Evolutionary conservation across 2,888 invertebrate species (phyloP).

Genomic region (Oegoconia quadripuncta): DNA sequence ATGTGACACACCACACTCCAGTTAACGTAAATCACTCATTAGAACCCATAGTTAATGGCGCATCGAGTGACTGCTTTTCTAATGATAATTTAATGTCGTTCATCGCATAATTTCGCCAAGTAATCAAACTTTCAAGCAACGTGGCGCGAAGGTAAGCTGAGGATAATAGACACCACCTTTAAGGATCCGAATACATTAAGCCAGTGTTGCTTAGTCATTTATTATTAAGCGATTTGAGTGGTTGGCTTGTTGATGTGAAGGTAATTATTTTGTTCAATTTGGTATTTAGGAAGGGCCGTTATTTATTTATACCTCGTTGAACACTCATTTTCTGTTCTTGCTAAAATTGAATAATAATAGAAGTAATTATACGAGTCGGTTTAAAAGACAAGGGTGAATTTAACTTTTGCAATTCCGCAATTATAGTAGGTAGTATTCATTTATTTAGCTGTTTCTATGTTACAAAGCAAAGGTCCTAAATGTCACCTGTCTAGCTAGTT

Average conservation of each 20-base stretch:
- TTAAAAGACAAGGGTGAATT: no score
- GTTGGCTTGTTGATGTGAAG: slow-evolving; percentile 30
- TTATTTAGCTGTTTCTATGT: no score
- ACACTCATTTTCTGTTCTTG: no score
- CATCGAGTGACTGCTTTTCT: slow-evolving; percentile 55
- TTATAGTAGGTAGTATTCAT: no score
- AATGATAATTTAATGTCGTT: slow-evolving; percentile 68
- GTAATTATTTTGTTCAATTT: slow-evolving; percentile 11
- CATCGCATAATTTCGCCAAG: slow-evolving; percentile 60
- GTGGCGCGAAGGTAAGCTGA: slow-evolving; percentile 46
- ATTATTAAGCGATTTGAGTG: slow-evolving; percentile 31
- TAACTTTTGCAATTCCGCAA: no score
- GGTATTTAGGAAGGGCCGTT: not conserved
- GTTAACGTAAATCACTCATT: slow-evolving; percentile 66
- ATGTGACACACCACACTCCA: slow-evolving; percentile 55
- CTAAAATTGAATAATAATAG: no score
- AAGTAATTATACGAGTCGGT: no score
- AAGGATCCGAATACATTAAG: slow-evolving; percentile 54
- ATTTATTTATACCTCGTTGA: not conserved
- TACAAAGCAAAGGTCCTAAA: no score
- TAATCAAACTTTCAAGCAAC: slow-evolving; percentile 64
- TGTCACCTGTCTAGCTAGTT: no score
- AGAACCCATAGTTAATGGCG: slow-evolving; percentile 54
- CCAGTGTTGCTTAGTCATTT: slow-evolving; percentile 54
- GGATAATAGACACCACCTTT: slow-evolving; percentile 58